phyloP scores from a whole-genome alignment of 2,113 vertebrate species.

The Opisthocomus hoazin region DNA sequence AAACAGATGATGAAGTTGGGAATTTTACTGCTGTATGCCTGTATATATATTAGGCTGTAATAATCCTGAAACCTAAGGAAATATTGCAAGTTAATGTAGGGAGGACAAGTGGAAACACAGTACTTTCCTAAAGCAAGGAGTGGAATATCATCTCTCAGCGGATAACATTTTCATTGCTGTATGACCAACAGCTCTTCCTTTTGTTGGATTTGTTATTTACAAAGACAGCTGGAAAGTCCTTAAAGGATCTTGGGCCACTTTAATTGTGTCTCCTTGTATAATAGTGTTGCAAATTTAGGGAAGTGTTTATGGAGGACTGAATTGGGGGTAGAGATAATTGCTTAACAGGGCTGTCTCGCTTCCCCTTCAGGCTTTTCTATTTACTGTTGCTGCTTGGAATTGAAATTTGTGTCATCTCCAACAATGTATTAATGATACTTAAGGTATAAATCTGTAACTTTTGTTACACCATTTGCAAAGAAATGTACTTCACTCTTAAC shows the following conservation, averaged over 20 bases:
- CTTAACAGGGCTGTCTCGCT: neutral
- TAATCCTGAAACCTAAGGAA: neutral
- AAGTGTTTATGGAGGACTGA: neutral
- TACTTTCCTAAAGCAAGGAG: neutral
- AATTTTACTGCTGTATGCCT: neutral
- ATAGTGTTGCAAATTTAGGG: neutral
- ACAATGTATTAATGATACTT: neutral
- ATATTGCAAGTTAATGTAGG: neutral
- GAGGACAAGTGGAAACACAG: neutral
- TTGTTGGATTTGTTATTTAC: neutral
- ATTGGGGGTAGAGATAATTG: neutral
- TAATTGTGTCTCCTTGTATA: neutral
- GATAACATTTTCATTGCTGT: neutral
- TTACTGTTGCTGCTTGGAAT: neutral
- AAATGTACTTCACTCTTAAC: neutral
- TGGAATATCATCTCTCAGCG: neutral
- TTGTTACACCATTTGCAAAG: neutral
- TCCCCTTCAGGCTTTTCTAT: neutral
- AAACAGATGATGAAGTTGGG: neutral
- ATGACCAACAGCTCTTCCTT: neutral
- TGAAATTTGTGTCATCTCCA: neutral
- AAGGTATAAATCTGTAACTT: neutral
- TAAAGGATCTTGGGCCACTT: neutral
- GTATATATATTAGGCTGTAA: neutral
- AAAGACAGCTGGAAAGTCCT: neutral